Base-by-base conservation (phyloP, 2,113 vertebrate genomes). In the Lamprotornis superbus region DNA sequence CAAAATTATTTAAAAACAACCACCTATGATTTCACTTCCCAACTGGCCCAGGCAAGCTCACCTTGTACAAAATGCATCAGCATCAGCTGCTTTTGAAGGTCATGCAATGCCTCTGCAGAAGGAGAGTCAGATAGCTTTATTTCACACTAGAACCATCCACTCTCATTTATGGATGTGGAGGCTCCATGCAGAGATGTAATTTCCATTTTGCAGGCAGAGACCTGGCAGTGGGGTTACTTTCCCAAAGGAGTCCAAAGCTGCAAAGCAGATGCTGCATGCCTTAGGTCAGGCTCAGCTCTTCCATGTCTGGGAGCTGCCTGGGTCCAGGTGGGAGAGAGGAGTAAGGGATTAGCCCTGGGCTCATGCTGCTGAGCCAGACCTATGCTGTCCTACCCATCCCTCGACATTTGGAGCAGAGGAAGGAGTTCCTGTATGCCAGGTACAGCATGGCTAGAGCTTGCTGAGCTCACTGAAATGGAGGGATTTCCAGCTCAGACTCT, bases 211-310 rank as follows among this genome's bases (percentile, higher is more conserved):
- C n/a, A 65, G 63, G 35, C 30, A 79, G 39, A 76, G 17, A 31
- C 11, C 16, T 3, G 2, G 39, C 11, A 4, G 12, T 0, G 3
- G 61, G 24, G 21, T 61, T 40, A 7, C 40, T 44, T 69, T 76
- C 30, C 49, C 44, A 37, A 39, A 44, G 35, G 49, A 0, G 7
- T 46, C 30, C 39, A 49, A 42, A 49, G 39, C 15, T 68, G 23
- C 11, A 52, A 67, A 24, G 1, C 16, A n/a, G 33, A 15, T 0
- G 0, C 28, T 0, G 1, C 14, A 11, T 0, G 1, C 21, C 35
- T 70, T 6, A 17, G 7, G 20, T 11, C 69, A 81, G 44, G 64
- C 35, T 64, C 44, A 59, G 39, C 63, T 77, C 10, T 18, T 63
- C 17, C 35, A 15, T 17, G 4, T 22, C 49, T 89, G 46, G 24